Evolutionary conservation across 1,140 invertebrate genomes (phyloP).

Genomic region (Trinorchestia longiramus): DNA sequence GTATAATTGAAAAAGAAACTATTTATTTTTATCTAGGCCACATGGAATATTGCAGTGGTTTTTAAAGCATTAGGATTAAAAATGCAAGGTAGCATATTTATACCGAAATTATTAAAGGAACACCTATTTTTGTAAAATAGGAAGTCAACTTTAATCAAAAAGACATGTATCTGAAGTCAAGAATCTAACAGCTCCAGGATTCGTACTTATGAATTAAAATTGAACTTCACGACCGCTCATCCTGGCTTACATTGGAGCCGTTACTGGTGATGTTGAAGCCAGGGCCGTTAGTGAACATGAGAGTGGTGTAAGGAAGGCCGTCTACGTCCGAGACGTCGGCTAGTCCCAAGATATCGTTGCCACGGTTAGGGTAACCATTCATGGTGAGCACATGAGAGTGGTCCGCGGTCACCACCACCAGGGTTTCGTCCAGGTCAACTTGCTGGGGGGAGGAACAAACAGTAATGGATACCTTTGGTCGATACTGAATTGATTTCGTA

Average conservation of each 20-base stretch:
- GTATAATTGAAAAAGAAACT: too few species aligned
- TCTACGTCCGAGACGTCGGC: constrained; percentile 71
- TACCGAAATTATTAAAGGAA: too few species aligned
- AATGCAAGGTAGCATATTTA: too few species aligned
- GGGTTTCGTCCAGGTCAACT: constrained; percentile 73
- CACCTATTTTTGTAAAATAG: too few species aligned
- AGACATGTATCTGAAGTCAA: too few species aligned
- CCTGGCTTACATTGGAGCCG: constrained; percentile 67
- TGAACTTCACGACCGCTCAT: too few species aligned
- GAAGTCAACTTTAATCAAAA: too few species aligned
- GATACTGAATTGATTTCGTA: too few species aligned
- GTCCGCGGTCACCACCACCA: constrained; percentile 79
- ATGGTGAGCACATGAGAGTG: constrained; percentile 81
- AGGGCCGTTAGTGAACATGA: constrained; percentile 85
- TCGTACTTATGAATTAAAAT: neutral
- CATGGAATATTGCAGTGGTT: too few species aligned
- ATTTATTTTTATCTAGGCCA: too few species aligned
- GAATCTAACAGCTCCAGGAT: neutral
- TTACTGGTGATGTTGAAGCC: constrained; percentile 72
- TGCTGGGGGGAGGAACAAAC: neutral
- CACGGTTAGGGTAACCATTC: constrained; percentile 80
- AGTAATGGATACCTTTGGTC: neutral
- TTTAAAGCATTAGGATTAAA: too few species aligned
- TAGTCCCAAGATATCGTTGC: constrained; percentile 75
- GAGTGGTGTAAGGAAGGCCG: constrained; percentile 80